Evolutionary conservation across 2,888 invertebrate genomes (phyloP).

Genomic region (Hydrotaea diabolus): DNA sequence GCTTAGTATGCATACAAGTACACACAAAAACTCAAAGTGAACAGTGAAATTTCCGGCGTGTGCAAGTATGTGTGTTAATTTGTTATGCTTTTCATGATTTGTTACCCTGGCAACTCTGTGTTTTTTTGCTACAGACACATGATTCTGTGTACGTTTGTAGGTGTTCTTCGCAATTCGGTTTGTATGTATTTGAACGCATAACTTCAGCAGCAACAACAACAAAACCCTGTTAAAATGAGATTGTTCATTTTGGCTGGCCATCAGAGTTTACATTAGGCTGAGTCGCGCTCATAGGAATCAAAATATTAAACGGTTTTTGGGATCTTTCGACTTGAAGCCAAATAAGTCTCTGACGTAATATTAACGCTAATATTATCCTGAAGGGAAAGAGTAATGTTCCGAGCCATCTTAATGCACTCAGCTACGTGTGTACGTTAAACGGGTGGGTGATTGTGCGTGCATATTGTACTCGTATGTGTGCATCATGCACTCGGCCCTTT

Average conservation of each 20-base stretch:
- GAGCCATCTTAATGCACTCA: too few species aligned
- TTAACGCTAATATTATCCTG: too few species aligned
- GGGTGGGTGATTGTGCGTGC: too few species aligned
- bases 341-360: too few species aligned
- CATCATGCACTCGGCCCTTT: conserved; percentile 53
- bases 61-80: conserved; percentile 53
- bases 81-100: conserved; percentile 74
- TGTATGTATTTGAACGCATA: not conserved
- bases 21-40: conserved; percentile 17
- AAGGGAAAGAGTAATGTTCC: too few species aligned
- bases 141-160: not conserved
- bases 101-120: conserved; percentile 73
- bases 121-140: conserved; percentile 38
- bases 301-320: too few species aligned
- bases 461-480: not conserved
- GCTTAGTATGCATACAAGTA: conserved; percentile 20
- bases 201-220: conserved; percentile 12
- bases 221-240: conserved; percentile 52
- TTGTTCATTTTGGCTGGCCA: conserved; percentile 62
- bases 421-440: too few species aligned
- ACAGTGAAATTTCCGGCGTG: conserved; percentile 8
- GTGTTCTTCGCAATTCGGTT: not conserved
- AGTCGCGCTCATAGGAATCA: too few species aligned
- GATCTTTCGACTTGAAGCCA: too few species aligned
- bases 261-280: too few species aligned